These are phyloP conservation scores for Hypsibius dujardini DNA, from an alignment of 1,140 invertebrate species.

Conservation along the genomic window DNA sequence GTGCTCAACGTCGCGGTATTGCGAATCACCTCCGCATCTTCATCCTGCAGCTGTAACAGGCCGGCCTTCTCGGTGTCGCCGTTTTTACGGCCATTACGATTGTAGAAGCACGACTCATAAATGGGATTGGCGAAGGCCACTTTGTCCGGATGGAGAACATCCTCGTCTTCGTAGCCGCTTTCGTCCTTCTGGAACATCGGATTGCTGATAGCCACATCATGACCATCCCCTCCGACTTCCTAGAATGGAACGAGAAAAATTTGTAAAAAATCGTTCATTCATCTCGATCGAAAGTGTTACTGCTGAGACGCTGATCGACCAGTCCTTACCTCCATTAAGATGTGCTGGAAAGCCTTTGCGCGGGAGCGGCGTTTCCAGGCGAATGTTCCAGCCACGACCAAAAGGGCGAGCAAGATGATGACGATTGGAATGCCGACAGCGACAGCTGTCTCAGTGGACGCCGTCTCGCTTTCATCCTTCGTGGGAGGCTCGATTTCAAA, in stretches of 20 bases:
- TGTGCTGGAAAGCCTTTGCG: constrained; percentile 51
- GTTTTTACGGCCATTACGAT: background rate
- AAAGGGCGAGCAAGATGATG: constrained; percentile 22
- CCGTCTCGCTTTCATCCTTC: too few relatives aligned
- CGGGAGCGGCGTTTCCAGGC: constrained; percentile 30
- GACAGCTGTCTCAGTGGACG: background rate
- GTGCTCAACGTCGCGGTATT: too few relatives aligned
- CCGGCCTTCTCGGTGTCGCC: constrained; percentile 1
- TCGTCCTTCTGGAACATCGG: constrained; percentile 58
- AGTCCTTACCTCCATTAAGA: constrained; percentile 48
- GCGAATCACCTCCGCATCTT: background rate
- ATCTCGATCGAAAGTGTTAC: too few relatives aligned
- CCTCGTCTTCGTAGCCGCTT: constrained; percentile 37
- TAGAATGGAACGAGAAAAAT: too few relatives aligned
- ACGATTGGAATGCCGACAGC: constrained; percentile 22
- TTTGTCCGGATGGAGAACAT: constrained; percentile 23
- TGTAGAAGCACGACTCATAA: constrained; percentile 4
- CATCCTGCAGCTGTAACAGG: constrained; percentile 5
- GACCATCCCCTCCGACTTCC: constrained; percentile 27
- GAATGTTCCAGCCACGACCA: constrained; percentile 27
- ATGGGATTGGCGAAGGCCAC: constrained; percentile 15
- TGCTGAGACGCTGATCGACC: too few relatives aligned
- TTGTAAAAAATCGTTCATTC: too few relatives aligned
- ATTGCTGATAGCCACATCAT: constrained; percentile 54
- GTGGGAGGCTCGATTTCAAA: background rate